These are phyloP conservation scores for Lithophane ornitopus DNA, from an alignment of 2,888 invertebrate species.

Conservation along the genomic window DNA sequence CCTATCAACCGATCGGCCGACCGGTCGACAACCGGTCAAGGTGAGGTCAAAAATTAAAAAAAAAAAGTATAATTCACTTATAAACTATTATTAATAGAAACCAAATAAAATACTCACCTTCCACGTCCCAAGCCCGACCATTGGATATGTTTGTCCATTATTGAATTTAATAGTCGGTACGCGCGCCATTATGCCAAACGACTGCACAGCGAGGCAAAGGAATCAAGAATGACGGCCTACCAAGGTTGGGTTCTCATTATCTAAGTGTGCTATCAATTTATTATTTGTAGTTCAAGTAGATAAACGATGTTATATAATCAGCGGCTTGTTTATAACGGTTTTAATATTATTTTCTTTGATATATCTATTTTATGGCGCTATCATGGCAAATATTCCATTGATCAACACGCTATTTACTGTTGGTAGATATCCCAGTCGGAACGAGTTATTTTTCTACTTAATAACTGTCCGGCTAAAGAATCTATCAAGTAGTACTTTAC, in stretches of 20 bases:
- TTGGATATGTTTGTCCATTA: conserved; percentile 75
- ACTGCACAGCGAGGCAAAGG: conserved; percentile 24
- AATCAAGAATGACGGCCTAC: conserved; percentile 29
- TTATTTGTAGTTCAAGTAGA: conserved; percentile 38
- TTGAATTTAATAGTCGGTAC: conserved; percentile 60
- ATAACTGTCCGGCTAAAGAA: neutral
- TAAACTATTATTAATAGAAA: neutral
- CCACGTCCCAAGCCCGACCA: conserved; percentile 69
- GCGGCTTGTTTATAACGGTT: conserved; percentile 32
- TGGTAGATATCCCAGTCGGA: neutral
- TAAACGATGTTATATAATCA: conserved; percentile 46
- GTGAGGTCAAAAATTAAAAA: too few relatives aligned
- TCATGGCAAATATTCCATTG: conserved; percentile 17
- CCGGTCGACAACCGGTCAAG: too few relatives aligned
- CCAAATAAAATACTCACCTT: conserved; percentile 54
- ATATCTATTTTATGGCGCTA: neutral
- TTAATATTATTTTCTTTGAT: conserved; percentile 18
- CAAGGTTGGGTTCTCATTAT: conserved; percentile 27
- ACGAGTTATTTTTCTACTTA: neutral
- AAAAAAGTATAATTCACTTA: neutral
- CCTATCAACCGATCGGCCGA: too few relatives aligned
- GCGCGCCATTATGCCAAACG: conserved; percentile 51
- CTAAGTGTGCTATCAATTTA: conserved; percentile 46
- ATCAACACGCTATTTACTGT: neutral
- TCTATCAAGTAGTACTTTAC: too few relatives aligned